Evolutionary conservation across 2,888 invertebrate genomes (phyloP).

Genomic region (Aspidiotus rigidus): DNA sequence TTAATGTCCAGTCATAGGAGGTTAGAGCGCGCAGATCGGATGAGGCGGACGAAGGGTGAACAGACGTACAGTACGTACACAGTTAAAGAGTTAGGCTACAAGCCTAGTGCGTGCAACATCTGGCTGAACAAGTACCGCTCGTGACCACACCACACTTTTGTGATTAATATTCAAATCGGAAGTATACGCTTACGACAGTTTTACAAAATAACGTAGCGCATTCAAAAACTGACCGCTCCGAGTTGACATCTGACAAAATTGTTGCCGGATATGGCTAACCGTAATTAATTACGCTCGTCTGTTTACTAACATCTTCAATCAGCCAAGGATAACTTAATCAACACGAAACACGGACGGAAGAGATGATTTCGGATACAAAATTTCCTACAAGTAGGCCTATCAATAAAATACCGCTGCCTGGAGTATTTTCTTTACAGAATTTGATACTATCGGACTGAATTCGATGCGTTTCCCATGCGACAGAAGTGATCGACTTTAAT

Average conservation of each 20-base stretch:
- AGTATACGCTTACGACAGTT: conserved; percentile 19
- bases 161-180: conserved; percentile 33
- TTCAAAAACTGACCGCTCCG: conserved; percentile 18
- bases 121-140: conserved; percentile 27
- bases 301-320: background rate
- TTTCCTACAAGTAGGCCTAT: too few relatives aligned
- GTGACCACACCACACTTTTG: conserved; percentile 21
- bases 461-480: too few relatives aligned
- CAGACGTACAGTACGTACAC: background rate
- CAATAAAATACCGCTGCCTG: too few relatives aligned
- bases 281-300: background rate
- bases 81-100: background rate
- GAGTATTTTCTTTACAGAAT: too few relatives aligned
- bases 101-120: conserved; percentile 24
- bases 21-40: too few relatives aligned
- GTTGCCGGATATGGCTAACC: background rate
- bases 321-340: background rate
- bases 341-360: background rate
- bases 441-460: too few relatives aligned
- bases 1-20: conserved; percentile 27
- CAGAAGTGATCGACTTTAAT: too few relatives aligned
- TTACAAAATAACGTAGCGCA: conserved; percentile 19
- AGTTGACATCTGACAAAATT: background rate
- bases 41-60: too few relatives aligned
- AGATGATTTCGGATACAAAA: background rate